Evolutionary conservation across 2,113 vertebrate species (phyloP), one percentile per base, ranked within the genome.

Genomic region (Dascyllus trimaculatus): DNA sequence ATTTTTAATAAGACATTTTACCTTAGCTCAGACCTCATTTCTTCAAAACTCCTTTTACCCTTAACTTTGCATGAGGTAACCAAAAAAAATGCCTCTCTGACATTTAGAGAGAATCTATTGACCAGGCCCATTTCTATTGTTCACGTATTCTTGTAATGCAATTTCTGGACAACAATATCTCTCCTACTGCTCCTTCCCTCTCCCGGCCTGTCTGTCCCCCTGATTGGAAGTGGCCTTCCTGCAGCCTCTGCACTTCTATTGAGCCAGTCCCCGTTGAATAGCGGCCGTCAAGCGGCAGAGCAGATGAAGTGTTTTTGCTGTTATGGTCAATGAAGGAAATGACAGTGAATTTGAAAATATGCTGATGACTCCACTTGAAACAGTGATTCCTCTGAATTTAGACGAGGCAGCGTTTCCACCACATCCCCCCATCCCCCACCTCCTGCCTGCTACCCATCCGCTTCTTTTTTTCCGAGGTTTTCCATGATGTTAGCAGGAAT

Each of bases 311-410:
- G 84, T 89, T 91, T 92, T 87, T 84, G 81, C 83, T 77, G 84
- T 90, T 90, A 84, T 65, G 72, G 87, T 84, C 92, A 91, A 85
- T 90, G 88, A 90, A 88, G 78, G 80, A 91, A 90, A 89, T 84
- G 84, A 85, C 87, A 89, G 84, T 90, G 82, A 84, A 85, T 93
- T 89, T 80, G 73, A 89, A 92, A 93, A 93, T 89, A 85, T 92
- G 89, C 93, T 94, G 92, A 94, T 93, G 87, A 87, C 84, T 76
- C 82, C 76, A 63, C 85, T 87, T 82, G 52, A 90, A 88, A 88
- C 35, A 83, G 82, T 76, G 57, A 80, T 88, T 83, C 60, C 40
- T 70, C 69, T 77, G 88, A 88, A 85, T 86, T 66, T 82, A 78
- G 60, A 85, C 25, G 71, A 85, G 74, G 52, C 62, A 40, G 78